Conservation (phyloP, 2,797 vertebrate genomes). For the Naso thynnoides region DNA sequence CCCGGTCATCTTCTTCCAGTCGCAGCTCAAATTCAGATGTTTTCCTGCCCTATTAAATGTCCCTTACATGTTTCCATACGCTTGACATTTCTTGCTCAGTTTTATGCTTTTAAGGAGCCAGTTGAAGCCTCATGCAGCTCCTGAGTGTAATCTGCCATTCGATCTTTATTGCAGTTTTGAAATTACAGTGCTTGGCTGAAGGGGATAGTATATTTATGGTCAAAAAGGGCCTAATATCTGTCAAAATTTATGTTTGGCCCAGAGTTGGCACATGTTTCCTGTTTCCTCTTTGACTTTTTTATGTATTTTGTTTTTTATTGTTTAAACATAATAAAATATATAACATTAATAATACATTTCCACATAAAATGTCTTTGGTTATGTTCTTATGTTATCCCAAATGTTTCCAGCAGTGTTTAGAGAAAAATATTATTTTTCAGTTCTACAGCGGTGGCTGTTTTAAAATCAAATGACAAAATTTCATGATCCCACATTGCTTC, state of each 20-base stretch:
- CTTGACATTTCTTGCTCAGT: background rate
- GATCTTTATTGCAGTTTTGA: conserved; percentile 19
- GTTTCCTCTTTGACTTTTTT: background rate
- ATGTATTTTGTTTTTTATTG: background rate
- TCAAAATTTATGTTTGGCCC: conserved; percentile 30
- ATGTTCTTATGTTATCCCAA: too few species aligned
- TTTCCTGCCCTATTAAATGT: background rate
- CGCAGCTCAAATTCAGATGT: background rate
- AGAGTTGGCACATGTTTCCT: background rate
- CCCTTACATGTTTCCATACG: background rate
- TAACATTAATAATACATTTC: too few species aligned
- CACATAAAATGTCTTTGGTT: too few species aligned
- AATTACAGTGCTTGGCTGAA: conserved; percentile 17
- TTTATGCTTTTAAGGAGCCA: background rate
- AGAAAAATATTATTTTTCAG: too few species aligned
- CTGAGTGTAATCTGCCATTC: conserved; percentile 16
- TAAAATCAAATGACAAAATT: too few species aligned
- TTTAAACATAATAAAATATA: background rate
- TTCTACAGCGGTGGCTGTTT: too few species aligned
- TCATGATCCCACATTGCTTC: too few species aligned
- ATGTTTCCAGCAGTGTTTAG: too few species aligned
- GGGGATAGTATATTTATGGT: conserved; percentile 31
- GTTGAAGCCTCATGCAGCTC: conserved; percentile 2
- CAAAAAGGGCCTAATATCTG: conserved; percentile 43
- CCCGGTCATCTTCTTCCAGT: background rate